Percentiles rank a stretch among this genome's conserved stretches.
These are phyloP conservation scores for Nibea albiflora DNA, from an alignment of 2,113 vertebrate genomes.

Conservation along the genomic window DNA sequence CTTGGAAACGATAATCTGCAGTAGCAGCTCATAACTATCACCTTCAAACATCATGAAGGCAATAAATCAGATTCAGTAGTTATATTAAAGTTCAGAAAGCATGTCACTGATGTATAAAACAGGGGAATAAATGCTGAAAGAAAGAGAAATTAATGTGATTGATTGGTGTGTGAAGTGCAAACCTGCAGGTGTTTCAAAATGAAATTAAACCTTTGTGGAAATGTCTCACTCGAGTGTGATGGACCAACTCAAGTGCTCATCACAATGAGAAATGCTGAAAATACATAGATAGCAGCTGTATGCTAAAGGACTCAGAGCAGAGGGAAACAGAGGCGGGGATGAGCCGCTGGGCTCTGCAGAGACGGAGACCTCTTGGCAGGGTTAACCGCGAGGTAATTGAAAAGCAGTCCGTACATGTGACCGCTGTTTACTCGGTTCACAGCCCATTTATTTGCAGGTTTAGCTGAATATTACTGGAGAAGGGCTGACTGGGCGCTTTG, in stretches of 20 bases:
- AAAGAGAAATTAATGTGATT: too few relatives aligned
- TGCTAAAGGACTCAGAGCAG: slow-evolving; percentile 5
- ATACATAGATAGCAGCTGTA: not conserved
- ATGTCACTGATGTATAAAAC: not conserved
- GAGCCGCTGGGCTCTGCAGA: slow-evolving; percentile 59
- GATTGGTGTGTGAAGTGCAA: not conserved
- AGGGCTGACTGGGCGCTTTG: slow-evolving; percentile 71
- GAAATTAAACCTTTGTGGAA: not conserved
- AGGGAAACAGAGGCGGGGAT: slow-evolving; percentile 20
- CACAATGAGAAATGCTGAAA: not conserved
- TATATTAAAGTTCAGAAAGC: not conserved
- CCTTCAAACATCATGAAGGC: not conserved
- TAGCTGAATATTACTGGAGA: slow-evolving; percentile 73
- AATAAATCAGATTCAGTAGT: not conserved
- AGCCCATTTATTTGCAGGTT: slow-evolving; percentile 77
- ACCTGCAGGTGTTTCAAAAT: not conserved
- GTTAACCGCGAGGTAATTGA: slow-evolving; percentile 81
- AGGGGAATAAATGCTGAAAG: not conserved
- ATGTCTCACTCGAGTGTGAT: not conserved
- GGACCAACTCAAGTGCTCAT: not conserved
- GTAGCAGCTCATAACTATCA: not conserved
- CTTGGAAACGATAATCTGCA: slow-evolving; percentile 1
- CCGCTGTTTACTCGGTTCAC: slow-evolving; percentile 80
- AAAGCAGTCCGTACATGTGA: slow-evolving; percentile 71
- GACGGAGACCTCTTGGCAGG: slow-evolving; percentile 62